Evolutionary conservation across 1,140 invertebrate species (phyloP), one percentile per base, ranked within the genome.

Genomic region (Mamestra configurata): DNA sequence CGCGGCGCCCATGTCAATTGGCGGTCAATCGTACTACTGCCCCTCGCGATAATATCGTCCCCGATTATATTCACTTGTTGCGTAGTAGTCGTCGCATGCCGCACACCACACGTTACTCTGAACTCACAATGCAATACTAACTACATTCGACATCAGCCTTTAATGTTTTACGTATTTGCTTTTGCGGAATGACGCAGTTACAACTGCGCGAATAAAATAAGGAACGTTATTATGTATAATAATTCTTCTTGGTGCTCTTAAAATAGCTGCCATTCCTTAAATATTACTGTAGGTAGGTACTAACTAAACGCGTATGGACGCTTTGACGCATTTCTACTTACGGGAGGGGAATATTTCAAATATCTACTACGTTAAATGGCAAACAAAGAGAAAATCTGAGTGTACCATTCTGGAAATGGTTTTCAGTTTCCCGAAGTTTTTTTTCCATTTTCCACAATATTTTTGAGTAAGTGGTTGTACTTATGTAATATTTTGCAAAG

Each of bases 51-150:
- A 89, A 82, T 85, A 87, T 87, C 83, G 87, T 86, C 81, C 83
- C 83, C 86, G 88, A 90, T 93, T 93, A 91, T 93, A 92, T 93
- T 92, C 88, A 90, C 84, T 87, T 83, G 85, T 90, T 93, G 90
- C 91, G 85, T 81, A 91, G 88, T 90, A 85, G 83, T 82, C 84
- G 83, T 79, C 82, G 83, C 78, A 83, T 79, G 83, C 75, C 81
- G 80, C 79, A 83, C 80, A 88, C 87, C 70, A 83, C 80, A 88
- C 87, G 88, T 88, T 89, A 85, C 84, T 85, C 84, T 87, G 80
- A 86, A 86, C 84, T 82, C 76, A 66, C 84, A 79, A 77, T 83
- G 85, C 80, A 77, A 82, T 82, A 81, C 81, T 84, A 86, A 88
- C 82, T 82, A 82, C 86, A 90, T 90, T 89, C 86, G 88, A 89